Percentiles rank a stretch among this genome's conserved stretches.
These are phyloP conservation scores for Yponomeuta cagnagella DNA, from an alignment of 2,888 invertebrate species.

Conservation along the genomic window DNA sequence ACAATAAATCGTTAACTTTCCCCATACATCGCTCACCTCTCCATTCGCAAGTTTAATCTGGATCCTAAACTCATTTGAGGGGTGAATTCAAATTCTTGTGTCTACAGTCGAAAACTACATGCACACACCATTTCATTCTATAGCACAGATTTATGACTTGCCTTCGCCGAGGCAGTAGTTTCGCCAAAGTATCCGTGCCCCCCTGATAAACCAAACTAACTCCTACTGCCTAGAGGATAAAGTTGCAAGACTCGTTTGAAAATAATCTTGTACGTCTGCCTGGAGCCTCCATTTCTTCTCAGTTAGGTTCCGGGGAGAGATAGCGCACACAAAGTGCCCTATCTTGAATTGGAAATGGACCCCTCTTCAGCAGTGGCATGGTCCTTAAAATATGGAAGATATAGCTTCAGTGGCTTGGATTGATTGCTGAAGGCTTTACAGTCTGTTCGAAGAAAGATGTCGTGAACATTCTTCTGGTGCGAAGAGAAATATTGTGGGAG, in stretches of 20 bases:
- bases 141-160: conserved; percentile 8
- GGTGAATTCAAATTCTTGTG: background rate
- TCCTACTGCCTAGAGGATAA: background rate
- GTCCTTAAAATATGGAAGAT: background rate
- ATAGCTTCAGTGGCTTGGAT: background rate
- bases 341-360: conserved; percentile 1
- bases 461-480: too few relatives aligned
- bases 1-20: background rate
- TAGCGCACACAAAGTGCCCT: conserved; percentile 9
- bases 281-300: conserved; percentile 11
- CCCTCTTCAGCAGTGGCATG: background rate
- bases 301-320: conserved; percentile 9
- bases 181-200: background rate
- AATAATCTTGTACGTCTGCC: background rate
- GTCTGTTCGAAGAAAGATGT: background rate
- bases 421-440: background rate
- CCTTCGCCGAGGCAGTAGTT: background rate
- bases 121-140: conserved; percentile 4
- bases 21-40: background rate
- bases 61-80: background rate
- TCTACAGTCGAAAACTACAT: background rate
- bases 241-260: background rate
- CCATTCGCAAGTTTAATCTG: background rate
- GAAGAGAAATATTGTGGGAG: too few relatives aligned
- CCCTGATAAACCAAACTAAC: background rate